Base-by-base conservation (phyloP, 1,140 invertebrate species). In the Chironomus striatipennis region DNA sequence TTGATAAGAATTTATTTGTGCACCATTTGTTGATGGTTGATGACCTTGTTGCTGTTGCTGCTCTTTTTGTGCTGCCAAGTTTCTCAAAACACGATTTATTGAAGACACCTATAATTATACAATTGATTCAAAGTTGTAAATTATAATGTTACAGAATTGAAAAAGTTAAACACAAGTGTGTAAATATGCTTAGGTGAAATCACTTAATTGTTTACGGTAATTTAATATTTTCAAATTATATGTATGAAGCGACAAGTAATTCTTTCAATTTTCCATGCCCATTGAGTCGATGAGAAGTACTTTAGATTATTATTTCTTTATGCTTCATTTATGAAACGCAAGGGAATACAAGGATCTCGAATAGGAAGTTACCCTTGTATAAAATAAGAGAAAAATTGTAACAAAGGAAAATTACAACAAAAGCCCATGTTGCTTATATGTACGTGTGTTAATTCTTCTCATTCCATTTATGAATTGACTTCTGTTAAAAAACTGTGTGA, bases 81-180 rank as follows among this genome's bases (percentile, higher is more conserved):
- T 98, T 65, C 96, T 88, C 76, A 98, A 85, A n/a, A 98, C 96
- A 77, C 96, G 91, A 85, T 98, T 98, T 78, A 98, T 98, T n/a
- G 96, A 98, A 7, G 96, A 98, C 64, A 98, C 96, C 96, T 98
- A 84, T 17, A 83, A 85, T 70, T 70, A 20, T 8, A 12, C 20
- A 0, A 70, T 21, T 2, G 20, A 70, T 21, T 70, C 15, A 70
- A 20, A 17, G 65, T 15, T 20, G 65, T 7, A 9, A 10, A 70
- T 20, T 9, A 20, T 20, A 57, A 20, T 8, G 17, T 20, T 10
- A 70, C 15, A 20, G 7, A 21, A 9, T 18, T 10, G 3, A 70
- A 70, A 20, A 70, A 21, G 17, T 18, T 18, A 12, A 70, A 21
- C 18, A 5, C 65, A 70, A 70, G 65, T 70, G 65, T 70, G 10